Percentiles rank a stretch among this genome's conserved stretches.
These are phyloP conservation scores for Penelope pileata DNA, from an alignment of 2,113 vertebrate genomes.

Conservation along the genomic window DNA sequence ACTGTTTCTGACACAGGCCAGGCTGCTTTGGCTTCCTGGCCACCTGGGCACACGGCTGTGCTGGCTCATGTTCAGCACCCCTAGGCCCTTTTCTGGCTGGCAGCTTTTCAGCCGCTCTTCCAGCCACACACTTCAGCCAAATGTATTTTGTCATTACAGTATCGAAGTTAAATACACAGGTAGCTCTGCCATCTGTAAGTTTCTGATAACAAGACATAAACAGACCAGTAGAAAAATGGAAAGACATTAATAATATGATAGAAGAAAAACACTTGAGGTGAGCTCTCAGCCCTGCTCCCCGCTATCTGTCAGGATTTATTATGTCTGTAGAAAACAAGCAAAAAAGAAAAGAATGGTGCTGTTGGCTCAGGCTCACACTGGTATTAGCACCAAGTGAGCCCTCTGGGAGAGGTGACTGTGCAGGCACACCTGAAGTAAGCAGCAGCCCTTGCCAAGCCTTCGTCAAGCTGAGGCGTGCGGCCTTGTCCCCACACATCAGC, in stretches of 20 bases:
- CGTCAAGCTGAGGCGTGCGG: fast-evolving
- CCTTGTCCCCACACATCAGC: neutral
- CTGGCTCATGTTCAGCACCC: neutral
- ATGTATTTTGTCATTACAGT: neutral
- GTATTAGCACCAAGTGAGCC: fast-evolving
- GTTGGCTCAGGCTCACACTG: neutral
- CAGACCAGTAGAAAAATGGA: neutral
- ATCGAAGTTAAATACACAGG: neutral
- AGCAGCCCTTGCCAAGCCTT: neutral
- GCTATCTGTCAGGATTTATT: neutral
- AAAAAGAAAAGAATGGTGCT: neutral
- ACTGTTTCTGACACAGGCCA: neutral
- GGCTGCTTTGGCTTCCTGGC: neutral
- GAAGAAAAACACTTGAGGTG: neutral
- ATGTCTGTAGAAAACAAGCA: neutral
- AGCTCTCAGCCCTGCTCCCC: neutral
- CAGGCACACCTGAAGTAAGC: fast-evolving
- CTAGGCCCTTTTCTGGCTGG: neutral
- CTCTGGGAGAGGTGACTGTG: neutral
- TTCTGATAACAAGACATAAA: neutral
- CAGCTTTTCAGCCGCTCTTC: neutral
- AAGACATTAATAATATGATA: neutral
- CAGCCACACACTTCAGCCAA: neutral
- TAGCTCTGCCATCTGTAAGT: neutral
- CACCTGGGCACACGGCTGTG: neutral